phyloP scores from a whole-genome alignment of 2,888 invertebrate species.

The Anodontia alba region DNA sequence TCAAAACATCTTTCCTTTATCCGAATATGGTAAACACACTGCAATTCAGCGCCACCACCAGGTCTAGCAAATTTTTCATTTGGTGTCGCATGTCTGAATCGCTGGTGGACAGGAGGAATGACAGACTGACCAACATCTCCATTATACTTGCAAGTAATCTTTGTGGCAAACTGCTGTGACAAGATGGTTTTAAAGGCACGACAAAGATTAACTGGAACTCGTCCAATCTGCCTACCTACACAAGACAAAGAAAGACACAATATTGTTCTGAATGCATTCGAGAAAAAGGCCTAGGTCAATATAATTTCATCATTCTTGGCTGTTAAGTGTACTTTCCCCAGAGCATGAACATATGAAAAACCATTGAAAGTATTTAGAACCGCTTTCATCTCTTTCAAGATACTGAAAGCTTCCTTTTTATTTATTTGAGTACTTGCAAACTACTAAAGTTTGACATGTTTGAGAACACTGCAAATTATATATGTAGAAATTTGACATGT shows the following conservation, averaged over 20 bases:
- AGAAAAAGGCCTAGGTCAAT: background rate
- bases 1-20: background rate
- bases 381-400: background rate
- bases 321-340: background rate
- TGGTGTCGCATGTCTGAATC: background rate
- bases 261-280: background rate
- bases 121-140: background rate
- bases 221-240: background rate
- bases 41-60: background rate
- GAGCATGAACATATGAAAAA: background rate
- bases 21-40: background rate
- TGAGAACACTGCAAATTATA: too few species aligned
- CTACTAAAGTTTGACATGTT: background rate
- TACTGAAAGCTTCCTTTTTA: background rate
- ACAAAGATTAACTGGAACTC: conserved; percentile 4
- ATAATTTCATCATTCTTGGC: too few species aligned
- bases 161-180: background rate
- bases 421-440: background rate
- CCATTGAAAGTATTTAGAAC: background rate
- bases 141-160: background rate
- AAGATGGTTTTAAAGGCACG: background rate
- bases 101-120: background rate
- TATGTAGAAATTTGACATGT: background rate
- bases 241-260: background rate
- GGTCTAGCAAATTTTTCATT: background rate